Percentiles rank a stretch among this genome's conserved stretches.
Evolutionary conservation across 2,888 invertebrate genomes (phyloP).

Genomic region (Sturmia bella): DNA sequence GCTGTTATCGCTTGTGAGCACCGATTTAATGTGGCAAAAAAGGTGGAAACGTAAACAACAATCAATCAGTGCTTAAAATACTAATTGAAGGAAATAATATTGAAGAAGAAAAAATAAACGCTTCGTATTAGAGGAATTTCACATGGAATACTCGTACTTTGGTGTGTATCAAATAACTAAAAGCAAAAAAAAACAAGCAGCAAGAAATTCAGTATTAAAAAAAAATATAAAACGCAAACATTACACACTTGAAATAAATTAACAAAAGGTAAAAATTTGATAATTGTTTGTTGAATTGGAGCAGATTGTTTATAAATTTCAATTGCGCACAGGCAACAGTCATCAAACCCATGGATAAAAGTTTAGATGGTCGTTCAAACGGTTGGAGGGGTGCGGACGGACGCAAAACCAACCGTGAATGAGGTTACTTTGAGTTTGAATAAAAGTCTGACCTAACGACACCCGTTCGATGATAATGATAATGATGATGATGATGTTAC

Average conservation of each 20-base stretch:
- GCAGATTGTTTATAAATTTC: slow-evolving; percentile 66
- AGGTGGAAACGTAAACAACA: slow-evolving; percentile 9
- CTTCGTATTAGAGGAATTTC: slow-evolving; percentile 48
- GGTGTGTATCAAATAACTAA: slow-evolving; percentile 27
- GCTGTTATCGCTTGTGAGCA: too few relatives aligned
- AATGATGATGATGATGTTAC: slow-evolving; percentile 28
- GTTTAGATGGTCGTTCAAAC: too few relatives aligned
- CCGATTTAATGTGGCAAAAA: slow-evolving; percentile 1
- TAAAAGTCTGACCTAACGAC: slow-evolving; percentile 17
- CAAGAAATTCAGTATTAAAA: slow-evolving; percentile 17
- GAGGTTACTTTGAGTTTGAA: slow-evolving; percentile 45
- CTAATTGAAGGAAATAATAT: slow-evolving; percentile 56
- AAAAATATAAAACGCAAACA: slow-evolving; percentile 31
- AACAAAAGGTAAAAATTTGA: slow-evolving; percentile 59
- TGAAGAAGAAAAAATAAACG: slow-evolving; percentile 24
- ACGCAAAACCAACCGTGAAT: slow-evolving; percentile 48
- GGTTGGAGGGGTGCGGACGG: background rate
- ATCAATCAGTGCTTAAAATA: slow-evolving; percentile 30
- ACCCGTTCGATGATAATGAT: too few relatives aligned
- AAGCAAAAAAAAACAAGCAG: slow-evolving; percentile 14
- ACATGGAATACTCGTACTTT: slow-evolving; percentile 57
- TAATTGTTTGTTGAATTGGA: slow-evolving; percentile 64
- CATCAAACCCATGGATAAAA: slow-evolving; percentile 18
- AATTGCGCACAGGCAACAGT: slow-evolving; percentile 31
- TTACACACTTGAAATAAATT: slow-evolving; percentile 61